phyloP scores from a whole-genome alignment of 2,797 vertebrate species.

The Chloroceryle amazona region DNA sequence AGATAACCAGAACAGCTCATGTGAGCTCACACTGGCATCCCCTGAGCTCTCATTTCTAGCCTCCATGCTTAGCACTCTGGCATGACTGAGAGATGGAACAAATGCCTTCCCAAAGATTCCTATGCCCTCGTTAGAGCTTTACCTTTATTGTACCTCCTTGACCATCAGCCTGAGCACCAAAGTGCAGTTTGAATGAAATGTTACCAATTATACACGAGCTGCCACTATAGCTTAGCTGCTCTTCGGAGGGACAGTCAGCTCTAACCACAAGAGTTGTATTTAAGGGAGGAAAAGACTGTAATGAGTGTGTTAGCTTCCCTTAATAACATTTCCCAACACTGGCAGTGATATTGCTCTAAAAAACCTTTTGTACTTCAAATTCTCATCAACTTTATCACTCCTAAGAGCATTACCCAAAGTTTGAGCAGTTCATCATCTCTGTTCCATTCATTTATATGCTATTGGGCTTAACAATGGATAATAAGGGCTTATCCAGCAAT shows the following conservation, averaged over 20 bases:
- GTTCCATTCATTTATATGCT: neutral
- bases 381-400: neutral
- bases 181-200: neutral
- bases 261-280: neutral
- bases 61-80: neutral
- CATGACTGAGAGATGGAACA: neutral
- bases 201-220: neutral
- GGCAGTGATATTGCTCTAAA: neutral
- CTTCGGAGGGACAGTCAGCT: neutral
- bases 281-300: neutral
- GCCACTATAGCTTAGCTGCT: neutral
- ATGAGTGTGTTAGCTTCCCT: neutral
- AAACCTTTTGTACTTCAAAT: slow-evolving; percentile 16
- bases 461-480: neutral
- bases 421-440: slow-evolving; percentile 1
- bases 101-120: neutral
- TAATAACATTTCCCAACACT: slow-evolving; percentile 3
- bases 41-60: neutral
- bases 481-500: slow-evolving; percentile 1
- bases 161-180: neutral
- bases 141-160: neutral
- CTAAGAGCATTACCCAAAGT: slow-evolving; percentile 26
- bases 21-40: neutral
- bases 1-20: neutral
- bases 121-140: neutral